Percentiles rank a stretch among this genome's conserved stretches.
These are phyloP conservation scores for Lepetodrilus schrolli DNA, from an alignment of 2,888 invertebrate species.

Conservation along the genomic window DNA sequence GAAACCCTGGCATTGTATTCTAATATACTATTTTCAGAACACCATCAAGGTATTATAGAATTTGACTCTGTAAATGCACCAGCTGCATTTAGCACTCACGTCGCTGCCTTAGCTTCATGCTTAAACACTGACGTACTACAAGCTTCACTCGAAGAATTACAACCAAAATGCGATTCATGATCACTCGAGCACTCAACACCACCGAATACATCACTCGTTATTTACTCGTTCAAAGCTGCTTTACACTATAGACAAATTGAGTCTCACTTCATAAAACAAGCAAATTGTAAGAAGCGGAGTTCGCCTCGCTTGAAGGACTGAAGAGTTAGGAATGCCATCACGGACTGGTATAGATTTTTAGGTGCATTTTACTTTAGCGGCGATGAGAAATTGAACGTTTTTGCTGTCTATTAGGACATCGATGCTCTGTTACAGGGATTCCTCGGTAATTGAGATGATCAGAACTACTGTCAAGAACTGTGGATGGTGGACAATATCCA, in stretches of 20 bases:
- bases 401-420: not conserved
- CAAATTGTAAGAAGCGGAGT: slow-evolving; percentile 29
- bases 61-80: too few species aligned
- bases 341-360: not conserved
- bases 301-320: not conserved
- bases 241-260: slow-evolving; percentile 27
- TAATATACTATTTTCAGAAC: too few species aligned
- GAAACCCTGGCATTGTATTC: too few species aligned
- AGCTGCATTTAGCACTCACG: too few species aligned
- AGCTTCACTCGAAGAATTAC: not conserved
- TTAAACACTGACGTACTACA: not conserved
- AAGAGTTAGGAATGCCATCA: not conserved
- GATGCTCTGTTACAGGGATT: not conserved
- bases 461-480: too few species aligned
- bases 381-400: slow-evolving; percentile 11
- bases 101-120: too few species aligned
- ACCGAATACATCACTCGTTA: not conserved
- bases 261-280: slow-evolving; percentile 30
- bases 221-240: slow-evolving; percentile 27
- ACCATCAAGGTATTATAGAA: too few species aligned
- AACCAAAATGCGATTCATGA: not conserved
- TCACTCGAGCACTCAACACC: slow-evolving; percentile 1
- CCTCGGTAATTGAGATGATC: not conserved
- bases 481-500: too few species aligned
- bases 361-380: not conserved